phyloP scores from a whole-genome alignment of 1,140 invertebrate species.

The Hestina assimilis region DNA sequence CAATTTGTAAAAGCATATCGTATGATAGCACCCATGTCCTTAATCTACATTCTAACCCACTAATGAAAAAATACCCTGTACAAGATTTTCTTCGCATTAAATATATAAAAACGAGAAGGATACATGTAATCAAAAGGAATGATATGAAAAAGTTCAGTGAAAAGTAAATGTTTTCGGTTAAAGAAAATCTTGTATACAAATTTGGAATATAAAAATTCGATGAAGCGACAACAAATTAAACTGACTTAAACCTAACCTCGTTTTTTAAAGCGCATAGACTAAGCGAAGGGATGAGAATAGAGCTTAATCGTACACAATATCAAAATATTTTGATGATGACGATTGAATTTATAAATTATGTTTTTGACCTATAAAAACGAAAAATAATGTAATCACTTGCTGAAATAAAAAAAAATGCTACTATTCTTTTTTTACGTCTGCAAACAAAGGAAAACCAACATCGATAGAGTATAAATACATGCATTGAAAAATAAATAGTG shows the following conservation, averaged over 20 bases:
- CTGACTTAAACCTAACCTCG: slow-evolving; percentile 4
- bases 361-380: no score
- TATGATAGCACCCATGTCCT: slow-evolving; percentile 27
- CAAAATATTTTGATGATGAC: no score
- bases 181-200: slow-evolving; percentile 21
- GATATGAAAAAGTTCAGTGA: slow-evolving; percentile 3
- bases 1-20: slow-evolving; percentile 21
- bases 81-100: slow-evolving; percentile 33
- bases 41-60: slow-evolving; percentile 9
- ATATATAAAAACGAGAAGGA: slow-evolving; percentile 28
- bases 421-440: background rate
- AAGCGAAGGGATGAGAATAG: slow-evolving; percentile 15
- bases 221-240: slow-evolving; percentile 20
- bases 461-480: background rate
- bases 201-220: slow-evolving; percentile 5
- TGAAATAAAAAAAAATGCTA: background rate
- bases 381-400: background rate
- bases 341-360: no score
- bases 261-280: slow-evolving; percentile 17
- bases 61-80: slow-evolving; percentile 27
- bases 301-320: no score
- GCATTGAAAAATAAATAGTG: background rate
- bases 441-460: background rate
- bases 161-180: background rate
- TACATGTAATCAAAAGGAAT: slow-evolving; percentile 31